These are phyloP conservation scores for Melitaea athalia DNA, from an alignment of 2,888 invertebrate species.

Conservation along the genomic window DNA sequence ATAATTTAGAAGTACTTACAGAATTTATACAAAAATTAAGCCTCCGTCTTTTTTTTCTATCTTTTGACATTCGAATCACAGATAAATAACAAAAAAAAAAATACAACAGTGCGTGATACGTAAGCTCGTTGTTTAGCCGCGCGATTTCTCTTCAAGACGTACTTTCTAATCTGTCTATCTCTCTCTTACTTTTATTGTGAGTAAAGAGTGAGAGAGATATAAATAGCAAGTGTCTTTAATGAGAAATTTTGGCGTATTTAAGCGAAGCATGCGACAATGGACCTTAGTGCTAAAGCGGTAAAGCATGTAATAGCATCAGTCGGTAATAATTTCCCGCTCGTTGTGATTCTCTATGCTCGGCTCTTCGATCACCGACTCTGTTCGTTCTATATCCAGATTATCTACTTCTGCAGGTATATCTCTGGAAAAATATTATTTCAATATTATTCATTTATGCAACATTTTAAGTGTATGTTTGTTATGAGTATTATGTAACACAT, in stretches of 20 bases:
- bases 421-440: constrained; percentile 44
- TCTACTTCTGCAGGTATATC: constrained; percentile 58
- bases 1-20: neutral
- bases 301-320: constrained; percentile 52
- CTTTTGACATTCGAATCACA: constrained; percentile 5
- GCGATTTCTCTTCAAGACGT: neutral
- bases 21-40: neutral
- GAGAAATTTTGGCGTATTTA: neutral
- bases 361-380: constrained; percentile 68
- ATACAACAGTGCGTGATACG: constrained; percentile 7
- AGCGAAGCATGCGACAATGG: constrained; percentile 12
- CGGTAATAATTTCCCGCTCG: constrained; percentile 52
- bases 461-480: too few relatives aligned
- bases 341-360: constrained; percentile 40
- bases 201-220: neutral
- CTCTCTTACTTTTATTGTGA: neutral
- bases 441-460: too few relatives aligned
- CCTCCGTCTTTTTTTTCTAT: constrained; percentile 2
- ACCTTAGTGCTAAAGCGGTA: constrained; percentile 43
- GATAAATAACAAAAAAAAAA: constrained; percentile 5
- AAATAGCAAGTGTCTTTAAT: neutral
- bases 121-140: constrained; percentile 11
- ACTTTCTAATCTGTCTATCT: constrained; percentile 11
- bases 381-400: constrained; percentile 63
- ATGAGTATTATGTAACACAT: too few relatives aligned